Evolutionary conservation across 2,888 invertebrate genomes (phyloP), one percentile per base, ranked within the genome.

Genomic region (Ichneumon xanthorius): DNA sequence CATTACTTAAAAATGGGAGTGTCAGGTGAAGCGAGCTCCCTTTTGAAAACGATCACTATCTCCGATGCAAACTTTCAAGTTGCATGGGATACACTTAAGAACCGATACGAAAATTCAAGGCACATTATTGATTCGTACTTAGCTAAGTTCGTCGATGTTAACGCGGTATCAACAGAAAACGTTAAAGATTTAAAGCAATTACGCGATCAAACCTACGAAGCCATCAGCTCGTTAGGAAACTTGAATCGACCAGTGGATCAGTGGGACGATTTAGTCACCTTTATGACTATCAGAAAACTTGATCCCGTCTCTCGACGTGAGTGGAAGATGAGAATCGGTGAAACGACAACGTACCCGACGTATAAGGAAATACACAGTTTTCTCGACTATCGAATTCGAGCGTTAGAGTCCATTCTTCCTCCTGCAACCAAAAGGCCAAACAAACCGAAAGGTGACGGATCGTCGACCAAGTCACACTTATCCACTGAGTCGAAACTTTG

Each of bases 1-100:
- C 33, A 76, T 68, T 77, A 82, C 70, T 22, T 73, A 22, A 65
- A 65, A 22, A 7, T 4, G 6, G 5, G 53, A 4, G 53, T 55
- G 0, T 4, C 0, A 19, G 53, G 53, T 0, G 53, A 55, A 55
- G 53, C 53, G 7, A n/a, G n/a, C 3, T 7, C 19, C 5, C 4
- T 55, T 1, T 55, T 55, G n/a, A 55, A 55, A 19, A 19, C 14
- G 2, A 4, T 53, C n/a, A 19, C 4, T 2, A n/a, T 55, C 19
- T 0, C 22, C 0, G 53, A 55, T n/a, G 22, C 19, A n/a, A 19
- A 55, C 7, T 55, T 19, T 1, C 3, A 55, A 55, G 2, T 55
- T 5, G 53, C 53, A 1, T 55, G 53, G 53, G 19, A 55, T 5
- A 19, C 0, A 19, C 4, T 55, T n/a, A 14, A n/a, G 4, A 1